Conservation (phyloP, 2,888 invertebrate genomes). For the Cancer borealis region DNA sequence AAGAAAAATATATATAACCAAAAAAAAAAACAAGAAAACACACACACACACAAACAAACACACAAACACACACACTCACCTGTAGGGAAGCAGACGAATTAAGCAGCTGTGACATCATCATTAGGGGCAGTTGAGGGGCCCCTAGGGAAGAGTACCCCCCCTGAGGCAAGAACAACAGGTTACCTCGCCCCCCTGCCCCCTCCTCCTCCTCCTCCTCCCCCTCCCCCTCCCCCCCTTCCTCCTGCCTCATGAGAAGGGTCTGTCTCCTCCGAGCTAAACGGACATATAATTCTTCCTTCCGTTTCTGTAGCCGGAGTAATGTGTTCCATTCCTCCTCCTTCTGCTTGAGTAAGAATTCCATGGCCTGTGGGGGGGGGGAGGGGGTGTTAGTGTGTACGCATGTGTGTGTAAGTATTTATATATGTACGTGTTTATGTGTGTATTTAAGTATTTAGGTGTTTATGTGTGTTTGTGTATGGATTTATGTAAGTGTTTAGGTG, state of each 20-base stretch:
- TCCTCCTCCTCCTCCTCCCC: slow-evolving; percentile 35
- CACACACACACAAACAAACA: not conserved
- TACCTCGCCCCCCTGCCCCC: slow-evolving; percentile 11
- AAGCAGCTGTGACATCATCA: slow-evolving; percentile 74
- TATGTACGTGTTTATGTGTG: too few species aligned
- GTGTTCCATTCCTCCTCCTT: slow-evolving; percentile 77
- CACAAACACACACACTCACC: slow-evolving; percentile 26
- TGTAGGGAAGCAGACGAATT: slow-evolving; percentile 55
- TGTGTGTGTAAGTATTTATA: not conserved
- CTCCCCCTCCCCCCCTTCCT: slow-evolving; percentile 39
- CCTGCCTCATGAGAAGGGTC: slow-evolving; percentile 59
- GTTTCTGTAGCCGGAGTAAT: slow-evolving; percentile 74
- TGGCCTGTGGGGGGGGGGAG: slow-evolving; percentile 45
- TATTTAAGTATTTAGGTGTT: too few species aligned
- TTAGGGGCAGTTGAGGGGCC: slow-evolving; percentile 68
- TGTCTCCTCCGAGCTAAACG: slow-evolving; percentile 68
- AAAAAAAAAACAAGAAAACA: too few species aligned
- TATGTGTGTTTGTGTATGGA: too few species aligned
- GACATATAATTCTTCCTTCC: slow-evolving; percentile 75
- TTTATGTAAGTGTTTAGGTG: too few species aligned
- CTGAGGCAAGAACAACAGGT: slow-evolving; percentile 71
- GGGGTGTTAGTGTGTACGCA: not conserved
- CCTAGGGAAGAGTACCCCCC: slow-evolving; percentile 65
- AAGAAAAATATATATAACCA: slow-evolving; percentile 35
- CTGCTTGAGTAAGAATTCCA: slow-evolving; percentile 73